phyloP scores from a whole-genome alignment of 53 echinoderm and acorn worm species.

The Antedon mediterranea region DNA sequence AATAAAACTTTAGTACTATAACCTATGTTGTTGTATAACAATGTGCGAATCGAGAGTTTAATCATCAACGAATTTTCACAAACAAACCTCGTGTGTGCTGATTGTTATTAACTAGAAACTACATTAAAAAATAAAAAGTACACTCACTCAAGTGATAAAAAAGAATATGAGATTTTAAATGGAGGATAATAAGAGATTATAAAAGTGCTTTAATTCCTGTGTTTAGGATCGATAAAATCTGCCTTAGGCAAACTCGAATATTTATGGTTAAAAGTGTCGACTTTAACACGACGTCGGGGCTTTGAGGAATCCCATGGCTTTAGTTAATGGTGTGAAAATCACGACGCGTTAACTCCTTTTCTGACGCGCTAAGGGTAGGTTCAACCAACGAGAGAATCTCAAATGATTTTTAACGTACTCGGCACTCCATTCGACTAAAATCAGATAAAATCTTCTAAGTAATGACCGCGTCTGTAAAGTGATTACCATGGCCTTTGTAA shows the following conservation, averaged over 20 bases:
- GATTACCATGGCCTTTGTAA: neutral
- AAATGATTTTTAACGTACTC: neutral
- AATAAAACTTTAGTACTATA: too few relatives aligned
- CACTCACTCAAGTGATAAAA: neutral
- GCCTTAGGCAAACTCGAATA: neutral
- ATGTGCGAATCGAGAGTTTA: too few relatives aligned
- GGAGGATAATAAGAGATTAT: neutral
- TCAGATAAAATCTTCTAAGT: neutral
- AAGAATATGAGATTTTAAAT: neutral
- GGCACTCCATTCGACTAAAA: neutral
- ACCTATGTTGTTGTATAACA: too few relatives aligned
- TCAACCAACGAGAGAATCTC: neutral
- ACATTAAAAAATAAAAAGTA: neutral
- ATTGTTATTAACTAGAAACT: too few relatives aligned
- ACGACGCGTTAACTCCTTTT: neutral
- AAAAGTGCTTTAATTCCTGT: neutral
- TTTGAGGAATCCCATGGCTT: neutral
- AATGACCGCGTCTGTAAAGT: neutral
- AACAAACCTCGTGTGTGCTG: too few relatives aligned
- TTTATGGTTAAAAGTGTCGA: neutral
- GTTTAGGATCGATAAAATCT: neutral
- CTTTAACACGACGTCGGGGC: neutral
- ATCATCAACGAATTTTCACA: too few relatives aligned
- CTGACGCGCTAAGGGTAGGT: neutral
- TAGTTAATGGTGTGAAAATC: neutral